These are phyloP conservation scores for Numenius arquata DNA, from an alignment of 2,113 vertebrate genomes.

Conservation along the genomic window DNA sequence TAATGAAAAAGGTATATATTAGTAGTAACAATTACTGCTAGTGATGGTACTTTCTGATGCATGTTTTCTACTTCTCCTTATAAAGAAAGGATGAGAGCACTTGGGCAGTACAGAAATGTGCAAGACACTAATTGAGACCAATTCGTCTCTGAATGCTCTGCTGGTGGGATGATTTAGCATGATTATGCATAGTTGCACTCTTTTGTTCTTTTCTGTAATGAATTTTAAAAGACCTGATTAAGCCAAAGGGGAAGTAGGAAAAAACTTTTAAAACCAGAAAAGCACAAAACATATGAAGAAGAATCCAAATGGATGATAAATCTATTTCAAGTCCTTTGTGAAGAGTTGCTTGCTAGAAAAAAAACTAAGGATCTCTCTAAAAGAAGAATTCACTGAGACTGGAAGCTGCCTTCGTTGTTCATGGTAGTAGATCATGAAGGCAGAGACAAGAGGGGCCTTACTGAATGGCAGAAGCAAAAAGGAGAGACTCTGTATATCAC, in stretches of 20 bases:
- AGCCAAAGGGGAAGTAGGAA: neutral
- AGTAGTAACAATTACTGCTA: neutral
- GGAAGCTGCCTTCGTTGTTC: neutral
- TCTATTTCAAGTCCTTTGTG: neutral
- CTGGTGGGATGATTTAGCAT: neutral
- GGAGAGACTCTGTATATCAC: neutral
- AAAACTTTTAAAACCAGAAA: neutral
- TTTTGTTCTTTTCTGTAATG: conserved; percentile 2
- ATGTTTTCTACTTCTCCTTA: neutral
- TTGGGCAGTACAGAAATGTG: neutral
- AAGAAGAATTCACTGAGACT: neutral
- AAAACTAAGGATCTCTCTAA: neutral
- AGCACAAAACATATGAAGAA: neutral
- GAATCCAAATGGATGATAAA: neutral
- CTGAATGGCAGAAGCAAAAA: neutral
- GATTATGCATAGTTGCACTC: neutral
- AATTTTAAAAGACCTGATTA: conserved; percentile 5
- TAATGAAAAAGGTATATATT: neutral
- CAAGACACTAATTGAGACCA: neutral
- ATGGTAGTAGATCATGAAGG: neutral
- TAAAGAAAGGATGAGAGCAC: neutral
- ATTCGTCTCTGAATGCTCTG: neutral
- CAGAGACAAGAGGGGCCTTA: neutral
- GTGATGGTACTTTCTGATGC: neutral
- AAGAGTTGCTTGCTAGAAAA: neutral